Base-by-base conservation (phyloP, 2,113 vertebrate species). In the Phyllostomus discolor region DNA sequence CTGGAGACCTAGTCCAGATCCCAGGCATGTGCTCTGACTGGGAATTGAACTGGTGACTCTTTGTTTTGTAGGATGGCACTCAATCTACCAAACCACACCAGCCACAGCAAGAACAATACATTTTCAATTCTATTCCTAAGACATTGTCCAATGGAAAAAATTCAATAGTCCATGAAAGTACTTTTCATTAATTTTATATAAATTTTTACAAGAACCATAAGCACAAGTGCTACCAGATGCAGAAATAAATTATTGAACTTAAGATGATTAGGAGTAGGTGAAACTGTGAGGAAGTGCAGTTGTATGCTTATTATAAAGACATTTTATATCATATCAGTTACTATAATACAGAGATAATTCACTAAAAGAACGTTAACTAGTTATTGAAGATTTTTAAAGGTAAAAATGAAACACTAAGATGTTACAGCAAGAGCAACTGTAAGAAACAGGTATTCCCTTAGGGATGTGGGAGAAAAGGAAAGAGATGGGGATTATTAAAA, bases 121-220 rank as follows among this genome's bases (percentile, higher is more conserved):
- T 66, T 16, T 95, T 20, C 17, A 78, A 5, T 43, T 62, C 17
- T 93, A 17, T 91, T 91, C 2, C 50, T 91, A 17, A 91, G 7
- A 80, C 16, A 66, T 26, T 82, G 31, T 54, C 66, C 83, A 93
- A 69, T 66, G 6, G 82, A 82, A 93, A 85, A 48, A 4, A 10
- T 4, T 73, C 75, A 83, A 33, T 9, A 82, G 28, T 90, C 38
- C 26, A 59, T 62, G 16, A 88, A 94, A 57, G 17, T 1, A 54
- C 64, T 90, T 64, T 92, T 79, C 22, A 73, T 94, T 73, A 87
- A 67, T 54, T 94, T 69, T 88, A 54, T 11, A 81, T 59, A 88
- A 19, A 73, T 48, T 43, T 76, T 95, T 91, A 88, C 48, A 88
- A 14, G 16, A 6, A 11, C 43, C 43, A 95, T 94, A 76, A 57